Percentiles rank a stretch among this genome's conserved stretches.
These are phyloP conservation scores for Maccullochella peelii DNA, from an alignment of 2,113 vertebrate genomes.

Conservation along the genomic window DNA sequence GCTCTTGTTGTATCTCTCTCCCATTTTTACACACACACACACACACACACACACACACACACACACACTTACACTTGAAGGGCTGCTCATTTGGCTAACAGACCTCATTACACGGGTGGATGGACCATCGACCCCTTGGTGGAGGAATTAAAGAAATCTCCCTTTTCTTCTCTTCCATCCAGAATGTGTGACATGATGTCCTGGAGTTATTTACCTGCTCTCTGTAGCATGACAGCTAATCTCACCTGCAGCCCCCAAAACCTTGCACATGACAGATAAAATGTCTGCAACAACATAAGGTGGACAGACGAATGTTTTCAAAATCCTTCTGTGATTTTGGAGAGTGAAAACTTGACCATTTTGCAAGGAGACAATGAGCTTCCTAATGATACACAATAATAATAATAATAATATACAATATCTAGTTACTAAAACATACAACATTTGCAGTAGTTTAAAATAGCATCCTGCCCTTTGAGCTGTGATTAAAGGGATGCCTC, in stretches of 20 bases:
- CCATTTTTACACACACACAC: constrained; percentile 29
- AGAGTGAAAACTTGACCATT: neutral
- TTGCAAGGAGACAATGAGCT: neutral
- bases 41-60: neutral
- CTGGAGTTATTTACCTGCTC: constrained; percentile 76
- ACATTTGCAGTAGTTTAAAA: neutral
- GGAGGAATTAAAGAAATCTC: constrained; percentile 76
- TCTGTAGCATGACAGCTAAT: constrained; percentile 71
- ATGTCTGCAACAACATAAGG: constrained; percentile 41
- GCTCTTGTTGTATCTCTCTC: constrained; percentile 23
- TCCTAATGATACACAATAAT: neutral
- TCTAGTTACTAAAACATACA: neutral
- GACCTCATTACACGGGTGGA: constrained; percentile 83
- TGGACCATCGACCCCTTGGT: constrained; percentile 76
- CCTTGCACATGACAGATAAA: constrained; percentile 22
- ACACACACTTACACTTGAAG: constrained; percentile 62
- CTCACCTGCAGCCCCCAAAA: constrained; percentile 62
- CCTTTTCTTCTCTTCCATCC: constrained; percentile 62
- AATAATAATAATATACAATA: neutral
- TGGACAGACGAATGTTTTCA: constrained; percentile 9
- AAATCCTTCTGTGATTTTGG: neutral
- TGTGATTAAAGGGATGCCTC: neutral
- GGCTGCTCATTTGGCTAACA: constrained; percentile 80
- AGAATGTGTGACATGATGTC: constrained; percentile 71
- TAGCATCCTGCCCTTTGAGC: neutral